A percentile compares a stretch with the other conserved stretches of the same genome.
phyloP scores from a whole-genome alignment of 2,113 vertebrate genomes.

The Cinclus cinclus region DNA sequence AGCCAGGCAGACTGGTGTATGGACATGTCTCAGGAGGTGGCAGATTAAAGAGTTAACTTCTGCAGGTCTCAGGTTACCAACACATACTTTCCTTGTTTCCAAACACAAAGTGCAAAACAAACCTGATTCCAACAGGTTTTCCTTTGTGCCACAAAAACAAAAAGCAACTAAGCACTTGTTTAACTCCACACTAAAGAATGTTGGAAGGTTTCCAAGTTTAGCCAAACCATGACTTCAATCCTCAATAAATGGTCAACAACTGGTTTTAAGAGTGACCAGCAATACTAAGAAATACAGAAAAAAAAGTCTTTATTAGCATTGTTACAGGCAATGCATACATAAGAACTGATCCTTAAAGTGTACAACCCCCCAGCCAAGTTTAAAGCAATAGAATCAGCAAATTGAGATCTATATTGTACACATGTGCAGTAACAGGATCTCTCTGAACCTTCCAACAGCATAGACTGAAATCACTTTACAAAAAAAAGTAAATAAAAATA shows the following conservation, averaged over 20 bases:
- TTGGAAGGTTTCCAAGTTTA: neutral
- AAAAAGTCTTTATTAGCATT: constrained; percentile 83
- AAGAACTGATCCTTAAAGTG: constrained; percentile 71
- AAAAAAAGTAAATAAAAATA: constrained; percentile 74
- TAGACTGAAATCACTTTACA: constrained; percentile 71
- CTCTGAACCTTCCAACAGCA: constrained; percentile 70
- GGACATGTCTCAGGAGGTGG: neutral
- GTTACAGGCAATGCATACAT: constrained; percentile 77
- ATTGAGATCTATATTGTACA: constrained; percentile 69
- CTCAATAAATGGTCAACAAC: neutral
- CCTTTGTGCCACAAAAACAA: neutral
- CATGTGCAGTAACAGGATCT: constrained; percentile 70
- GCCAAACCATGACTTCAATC: neutral
- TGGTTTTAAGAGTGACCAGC: neutral
- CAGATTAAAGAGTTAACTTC: neutral
- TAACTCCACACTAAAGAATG: neutral
- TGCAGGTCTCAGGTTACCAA: neutral
- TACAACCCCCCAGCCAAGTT: constrained; percentile 73
- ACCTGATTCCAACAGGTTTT: neutral
- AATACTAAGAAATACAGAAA: constrained; percentile 62
- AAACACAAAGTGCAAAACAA: neutral
- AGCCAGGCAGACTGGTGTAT: neutral
- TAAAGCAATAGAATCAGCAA: constrained; percentile 68
- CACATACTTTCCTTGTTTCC: neutral
- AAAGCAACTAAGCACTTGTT: neutral